Evolutionary conservation across 1,140 invertebrate species (phyloP).

Genomic region (Pomacea maculata): DNA sequence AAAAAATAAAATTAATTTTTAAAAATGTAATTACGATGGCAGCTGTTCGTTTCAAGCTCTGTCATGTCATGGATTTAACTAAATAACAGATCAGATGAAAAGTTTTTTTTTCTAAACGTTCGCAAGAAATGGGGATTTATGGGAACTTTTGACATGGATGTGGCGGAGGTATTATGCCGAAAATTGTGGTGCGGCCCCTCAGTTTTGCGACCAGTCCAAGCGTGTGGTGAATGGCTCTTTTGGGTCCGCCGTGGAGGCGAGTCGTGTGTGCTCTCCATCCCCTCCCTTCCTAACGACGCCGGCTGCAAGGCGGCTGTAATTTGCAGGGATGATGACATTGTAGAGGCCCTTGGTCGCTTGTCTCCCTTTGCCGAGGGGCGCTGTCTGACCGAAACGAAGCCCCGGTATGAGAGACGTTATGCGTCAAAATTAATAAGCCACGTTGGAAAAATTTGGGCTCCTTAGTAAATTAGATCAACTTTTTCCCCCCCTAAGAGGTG

Average conservation of each 20-base stretch:
- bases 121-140: too few relatives aligned
- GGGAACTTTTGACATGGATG: constrained; percentile 4
- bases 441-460: constrained; percentile 27
- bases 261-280: not conserved
- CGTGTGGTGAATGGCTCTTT: constrained; percentile 16
- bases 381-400: constrained; percentile 3
- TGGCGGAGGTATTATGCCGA: constrained; percentile 12
- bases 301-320: constrained; percentile 12
- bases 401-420: constrained; percentile 26
- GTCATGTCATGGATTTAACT: too few relatives aligned
- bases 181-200: constrained; percentile 17
- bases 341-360: constrained; percentile 16
- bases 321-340: constrained; percentile 23
- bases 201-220: constrained; percentile 1
- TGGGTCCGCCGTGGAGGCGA: not conserved
- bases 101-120: too few relatives aligned
- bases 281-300: constrained; percentile 10
- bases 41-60: too few relatives aligned
- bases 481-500: constrained; percentile 23
- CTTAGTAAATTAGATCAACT: constrained; percentile 31
- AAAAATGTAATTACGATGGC: too few relatives aligned
- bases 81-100: too few relatives aligned
- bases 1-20: too few relatives aligned
- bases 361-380: constrained; percentile 14
- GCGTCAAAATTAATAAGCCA: constrained; percentile 33